Conservation (phyloP, 1,140 invertebrate species). For the Coptotermes formosanus region DNA sequence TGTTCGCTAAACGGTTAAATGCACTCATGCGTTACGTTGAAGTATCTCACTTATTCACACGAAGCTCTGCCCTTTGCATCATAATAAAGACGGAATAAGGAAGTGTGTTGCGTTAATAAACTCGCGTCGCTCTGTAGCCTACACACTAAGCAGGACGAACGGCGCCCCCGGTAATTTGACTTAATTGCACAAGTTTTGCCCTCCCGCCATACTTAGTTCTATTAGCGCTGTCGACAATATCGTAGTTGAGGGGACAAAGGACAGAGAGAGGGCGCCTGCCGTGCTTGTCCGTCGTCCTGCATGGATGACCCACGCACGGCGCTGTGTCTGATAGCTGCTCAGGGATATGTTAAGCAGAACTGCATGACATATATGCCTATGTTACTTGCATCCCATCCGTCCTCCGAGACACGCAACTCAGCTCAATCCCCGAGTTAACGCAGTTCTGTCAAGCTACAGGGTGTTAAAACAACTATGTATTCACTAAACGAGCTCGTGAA, state of each 20-base stretch:
- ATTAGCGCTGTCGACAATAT: not conserved
- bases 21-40: no score
- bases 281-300: no score
- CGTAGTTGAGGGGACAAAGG: no score
- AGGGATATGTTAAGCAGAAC: not conserved
- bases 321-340: not conserved
- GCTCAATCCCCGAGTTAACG: not conserved
- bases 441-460: not conserved
- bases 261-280: no score
- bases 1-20: no score
- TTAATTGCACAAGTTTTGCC: not conserved
- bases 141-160: not conserved
- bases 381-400: not conserved
- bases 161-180: not conserved
- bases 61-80: no score
- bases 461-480: not conserved
- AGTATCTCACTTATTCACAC: no score
- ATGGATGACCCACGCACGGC: no score
- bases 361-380: not conserved
- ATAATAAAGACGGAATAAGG: not conserved
- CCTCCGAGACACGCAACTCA: not conserved
- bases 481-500: no score
- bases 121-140: not conserved
- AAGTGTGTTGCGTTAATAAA: not conserved
- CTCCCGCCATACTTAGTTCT: not conserved